Evolutionary conservation across 2,113 vertebrate genomes (phyloP).

Genomic region (Numenius arquata): DNA sequence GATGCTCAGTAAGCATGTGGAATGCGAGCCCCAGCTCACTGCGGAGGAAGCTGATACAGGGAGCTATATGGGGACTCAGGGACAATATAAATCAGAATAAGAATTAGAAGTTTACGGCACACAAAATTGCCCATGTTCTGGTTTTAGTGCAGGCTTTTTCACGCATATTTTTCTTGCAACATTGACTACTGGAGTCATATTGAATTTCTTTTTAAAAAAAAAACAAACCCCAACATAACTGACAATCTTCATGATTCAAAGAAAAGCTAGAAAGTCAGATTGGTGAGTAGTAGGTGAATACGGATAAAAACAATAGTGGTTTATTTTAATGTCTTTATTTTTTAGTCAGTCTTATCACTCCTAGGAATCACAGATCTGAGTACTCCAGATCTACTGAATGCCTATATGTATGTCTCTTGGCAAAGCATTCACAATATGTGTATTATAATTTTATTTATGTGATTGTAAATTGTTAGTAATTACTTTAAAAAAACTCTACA

Average conservation of each 20-base stretch:
- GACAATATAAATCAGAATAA: not conserved
- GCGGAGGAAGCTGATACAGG: not conserved
- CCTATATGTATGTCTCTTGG: not conserved
- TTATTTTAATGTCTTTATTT: not conserved
- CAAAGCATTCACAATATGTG: not conserved
- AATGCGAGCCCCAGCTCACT: not conserved
- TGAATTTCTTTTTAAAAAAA: not conserved
- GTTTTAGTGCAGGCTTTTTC: not conserved
- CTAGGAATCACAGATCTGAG: not conserved
- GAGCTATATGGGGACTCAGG: not conserved
- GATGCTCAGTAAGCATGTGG: not conserved
- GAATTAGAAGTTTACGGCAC: not conserved
- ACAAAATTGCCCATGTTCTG: not conserved
- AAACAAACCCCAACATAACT: not conserved
- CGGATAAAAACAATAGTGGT: not conserved
- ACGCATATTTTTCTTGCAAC: not conserved
- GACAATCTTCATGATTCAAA: not conserved
- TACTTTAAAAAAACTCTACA: not conserved
- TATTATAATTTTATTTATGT: not conserved
- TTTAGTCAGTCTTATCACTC: not conserved
- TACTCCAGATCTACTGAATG: not conserved
- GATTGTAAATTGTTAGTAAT: not conserved
- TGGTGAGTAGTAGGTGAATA: not conserved
- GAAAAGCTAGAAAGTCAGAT: not conserved
- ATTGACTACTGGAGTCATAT: not conserved